Base-by-base conservation (phyloP, 2,797 vertebrate genomes). In the Pangasius krempfi region DNA sequence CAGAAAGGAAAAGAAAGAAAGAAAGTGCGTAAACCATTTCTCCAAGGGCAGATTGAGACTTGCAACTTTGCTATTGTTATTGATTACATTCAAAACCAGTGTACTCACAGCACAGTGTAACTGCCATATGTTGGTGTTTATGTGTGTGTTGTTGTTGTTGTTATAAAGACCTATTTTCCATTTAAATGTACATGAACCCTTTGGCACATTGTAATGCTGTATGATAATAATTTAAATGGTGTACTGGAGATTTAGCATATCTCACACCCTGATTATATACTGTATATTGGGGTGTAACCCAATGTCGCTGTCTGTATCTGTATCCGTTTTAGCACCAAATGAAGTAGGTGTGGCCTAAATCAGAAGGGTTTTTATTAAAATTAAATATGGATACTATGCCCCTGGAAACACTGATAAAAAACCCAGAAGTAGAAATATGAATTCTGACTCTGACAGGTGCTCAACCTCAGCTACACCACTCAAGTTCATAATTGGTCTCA, bases 31-130 rank as follows among this genome's bases (percentile, higher is more conserved):
- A n/a, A 58, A 58, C 14, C 27, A 30, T 70, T 86, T 62, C 13
- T 73, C 60, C 64, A 73, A 85, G 84, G 84, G 73, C 70, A 84
- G 16, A 76, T 25, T 73, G 40, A 86, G 13, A 64, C 78, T 22
- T 62, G 22, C 3, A 76, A 18, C 60, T 76, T 62, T 83, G 66
- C 33, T 54, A 54, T 86, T 73, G 87, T 58, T 87, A 44, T 30
- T 40, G 58, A 78, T 84, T 78, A 84, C 14, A 20, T 56, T 88
- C 16, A 27, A 79, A 60, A n/a, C 33, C 27, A 72, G 22, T 56
- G 4, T 33, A 68, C 47, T 81, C 14, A 56, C 3, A 81, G 33
- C 27, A 70, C 18, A 78, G 1, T 50, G 70, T 37, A 78, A 27
- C 5, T 50, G n/a, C 18, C 12, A 79, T 54, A 52, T 64, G n/a